Evolutionary conservation across 2,797 vertebrate species (phyloP).

Genomic region (Syngnathus rostellatus): DNA sequence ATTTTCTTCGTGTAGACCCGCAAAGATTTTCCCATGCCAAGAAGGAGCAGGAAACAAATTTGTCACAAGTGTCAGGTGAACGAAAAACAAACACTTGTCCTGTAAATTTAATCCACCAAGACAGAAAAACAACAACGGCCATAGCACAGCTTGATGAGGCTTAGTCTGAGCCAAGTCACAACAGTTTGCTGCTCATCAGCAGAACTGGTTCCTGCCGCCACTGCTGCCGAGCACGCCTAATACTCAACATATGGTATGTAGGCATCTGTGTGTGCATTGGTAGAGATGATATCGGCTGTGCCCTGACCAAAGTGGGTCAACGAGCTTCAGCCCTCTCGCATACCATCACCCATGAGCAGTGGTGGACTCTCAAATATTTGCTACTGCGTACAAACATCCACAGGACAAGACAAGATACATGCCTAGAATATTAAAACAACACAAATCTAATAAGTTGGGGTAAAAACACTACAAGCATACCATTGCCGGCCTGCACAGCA

Average conservation of each 20-base stretch:
- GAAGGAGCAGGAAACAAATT: not conserved
- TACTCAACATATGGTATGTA: conserved; percentile 11
- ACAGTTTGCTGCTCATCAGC: conserved; percentile 46
- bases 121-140: conserved; percentile 18
- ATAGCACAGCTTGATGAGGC: conserved; percentile 31
- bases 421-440: conserved; percentile 1
- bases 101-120: conserved; percentile 18
- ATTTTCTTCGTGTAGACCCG: not conserved
- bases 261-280: not conserved
- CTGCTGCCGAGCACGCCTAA: conserved; percentile 34
- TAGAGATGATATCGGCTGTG: conserved; percentile 25
- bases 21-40: not conserved
- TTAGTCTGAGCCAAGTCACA: conserved; percentile 35
- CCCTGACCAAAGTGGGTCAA: conserved; percentile 41
- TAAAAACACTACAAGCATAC: not conserved
- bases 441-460: not conserved
- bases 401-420: not conserved
- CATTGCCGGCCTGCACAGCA: conserved; percentile 14
- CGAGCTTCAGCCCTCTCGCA: conserved; percentile 24
- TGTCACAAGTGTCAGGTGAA: not conserved
- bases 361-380: not conserved
- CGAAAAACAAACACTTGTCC: not conserved
- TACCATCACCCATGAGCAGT: conserved; percentile 6
- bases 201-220: conserved; percentile 38
- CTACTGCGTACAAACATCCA: conserved; percentile 9